Evolutionary conservation across 2,888 invertebrate species (phyloP).

Genomic region (Drosophila putrida): DNA sequence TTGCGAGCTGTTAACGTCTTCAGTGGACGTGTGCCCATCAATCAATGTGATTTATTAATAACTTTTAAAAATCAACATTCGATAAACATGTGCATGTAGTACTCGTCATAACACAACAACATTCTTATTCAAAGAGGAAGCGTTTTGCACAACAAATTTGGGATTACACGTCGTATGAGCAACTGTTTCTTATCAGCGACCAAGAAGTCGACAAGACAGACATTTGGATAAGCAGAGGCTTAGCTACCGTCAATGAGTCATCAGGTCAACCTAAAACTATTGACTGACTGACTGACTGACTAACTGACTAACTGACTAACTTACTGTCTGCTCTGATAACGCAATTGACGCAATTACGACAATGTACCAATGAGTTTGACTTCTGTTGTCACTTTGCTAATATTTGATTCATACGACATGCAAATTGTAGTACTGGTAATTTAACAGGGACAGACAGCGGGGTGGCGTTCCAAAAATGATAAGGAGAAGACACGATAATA

Average conservation of each 20-base stretch:
- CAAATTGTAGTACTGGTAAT: slow-evolving; percentile 44
- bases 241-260: slow-evolving; percentile 38
- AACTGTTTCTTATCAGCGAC: slow-evolving; percentile 18
- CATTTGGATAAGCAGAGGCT: slow-evolving; percentile 35
- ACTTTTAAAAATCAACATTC: slow-evolving; percentile 49
- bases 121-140: slow-evolving; percentile 13
- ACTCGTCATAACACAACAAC: background rate
- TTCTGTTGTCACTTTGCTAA: slow-evolving; percentile 21
- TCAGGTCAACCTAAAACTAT: background rate
- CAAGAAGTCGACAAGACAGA: slow-evolving; percentile 11
- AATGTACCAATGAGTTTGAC: slow-evolving; percentile 32
- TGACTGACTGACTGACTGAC: background rate
- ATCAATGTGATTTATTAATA: slow-evolving; percentile 71
- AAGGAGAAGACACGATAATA: slow-evolving; percentile 19
- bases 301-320: background rate
- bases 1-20: slow-evolving; percentile 4
- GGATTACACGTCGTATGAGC: slow-evolving; percentile 35
- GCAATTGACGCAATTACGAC: slow-evolving; percentile 61
- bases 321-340: slow-evolving; percentile 45
- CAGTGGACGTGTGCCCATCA: slow-evolving; percentile 51
- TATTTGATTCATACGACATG: slow-evolving; percentile 51
- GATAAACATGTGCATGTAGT: slow-evolving; percentile 29
- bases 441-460: slow-evolving; percentile 12
- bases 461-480: slow-evolving; percentile 4
- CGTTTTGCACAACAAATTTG: slow-evolving; percentile 3